phyloP scores from a whole-genome alignment of 2,888 invertebrate species.

The Polyommatus iphigenia region DNA sequence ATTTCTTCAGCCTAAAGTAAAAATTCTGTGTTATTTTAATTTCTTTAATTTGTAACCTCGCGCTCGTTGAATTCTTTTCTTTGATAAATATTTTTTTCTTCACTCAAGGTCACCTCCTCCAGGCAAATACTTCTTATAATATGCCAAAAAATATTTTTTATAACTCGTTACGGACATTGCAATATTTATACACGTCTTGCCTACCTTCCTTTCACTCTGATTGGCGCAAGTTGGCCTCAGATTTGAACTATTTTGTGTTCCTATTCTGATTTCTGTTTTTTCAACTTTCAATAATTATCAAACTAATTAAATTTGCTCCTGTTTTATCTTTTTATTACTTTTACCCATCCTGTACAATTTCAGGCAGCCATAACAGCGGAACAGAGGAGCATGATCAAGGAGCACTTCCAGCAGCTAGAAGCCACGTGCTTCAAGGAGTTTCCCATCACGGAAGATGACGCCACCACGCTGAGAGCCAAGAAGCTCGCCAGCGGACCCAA shows the following conservation, averaged over 20 bases:
- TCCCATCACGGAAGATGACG: conserved; percentile 55
- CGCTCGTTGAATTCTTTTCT: background rate
- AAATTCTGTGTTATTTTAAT: background rate
- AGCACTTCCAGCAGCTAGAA: background rate
- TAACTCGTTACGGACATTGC: no score
- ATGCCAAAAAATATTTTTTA: no score
- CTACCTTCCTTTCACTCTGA: no score
- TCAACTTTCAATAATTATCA: no score
- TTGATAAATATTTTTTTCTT: no score
- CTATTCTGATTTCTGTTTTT: no score
- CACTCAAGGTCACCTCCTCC: no score
- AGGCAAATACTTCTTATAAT: no score
- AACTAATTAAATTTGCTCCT: no score
- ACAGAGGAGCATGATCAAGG: background rate
- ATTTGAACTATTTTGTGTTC: no score
- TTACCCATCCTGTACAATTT: background rate
- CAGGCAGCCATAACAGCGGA: conserved; percentile 22
- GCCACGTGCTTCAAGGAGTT: conserved; percentile 7
- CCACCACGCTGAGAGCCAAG: conserved; percentile 50
- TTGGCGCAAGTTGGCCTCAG: no score
- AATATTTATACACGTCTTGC: no score
- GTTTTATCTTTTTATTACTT: background rate
- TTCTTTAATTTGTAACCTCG: background rate
- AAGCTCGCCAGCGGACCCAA: conserved; percentile 56
- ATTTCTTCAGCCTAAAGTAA: background rate